Percentiles rank a stretch among this genome's conserved stretches.
phyloP scores from a whole-genome alignment of 1,140 invertebrate species.

The Notospermus geniculatus region DNA sequence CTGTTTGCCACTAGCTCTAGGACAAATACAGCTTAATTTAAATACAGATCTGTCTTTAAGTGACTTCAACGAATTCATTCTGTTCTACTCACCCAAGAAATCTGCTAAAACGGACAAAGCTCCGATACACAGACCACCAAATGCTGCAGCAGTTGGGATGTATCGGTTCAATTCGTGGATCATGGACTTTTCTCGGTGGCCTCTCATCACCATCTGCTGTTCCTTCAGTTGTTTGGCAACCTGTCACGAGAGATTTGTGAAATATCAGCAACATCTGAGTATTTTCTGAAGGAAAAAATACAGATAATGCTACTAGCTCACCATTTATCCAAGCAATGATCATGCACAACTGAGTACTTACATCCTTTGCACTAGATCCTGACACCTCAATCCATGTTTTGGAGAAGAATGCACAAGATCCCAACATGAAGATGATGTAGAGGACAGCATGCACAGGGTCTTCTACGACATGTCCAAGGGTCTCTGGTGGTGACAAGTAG shows the following conservation, averaged over 20 bases:
- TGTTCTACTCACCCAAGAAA: constrained; percentile 81
- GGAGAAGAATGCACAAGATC: constrained; percentile 99
- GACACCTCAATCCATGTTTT: constrained; percentile 99
- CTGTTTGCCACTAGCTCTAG: too few species aligned
- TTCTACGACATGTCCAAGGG: constrained; percentile 88
- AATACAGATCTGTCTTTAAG: too few species aligned
- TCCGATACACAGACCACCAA: constrained; percentile 97
- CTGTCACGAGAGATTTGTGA: constrained; percentile 56
- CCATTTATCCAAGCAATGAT: too few species aligned
- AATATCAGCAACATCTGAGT: too few species aligned
- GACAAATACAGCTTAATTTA: too few species aligned
- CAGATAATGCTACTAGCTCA: too few species aligned
- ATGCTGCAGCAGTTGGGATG: constrained; percentile 99
- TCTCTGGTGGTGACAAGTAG: constrained; percentile 98
- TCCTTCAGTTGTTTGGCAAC: constrained; percentile 99
- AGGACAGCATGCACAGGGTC: constrained; percentile 96
- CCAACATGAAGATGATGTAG: constrained; percentile 99
- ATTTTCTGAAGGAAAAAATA: too few species aligned
- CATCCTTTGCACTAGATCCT: constrained; percentile 98
- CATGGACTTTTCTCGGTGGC: constrained; percentile 98
- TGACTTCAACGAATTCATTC: too few species aligned
- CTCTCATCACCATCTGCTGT: constrained; percentile 99
- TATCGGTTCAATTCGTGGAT: constrained; percentile 99
- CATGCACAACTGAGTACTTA: constrained; percentile 61
- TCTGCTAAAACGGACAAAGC: constrained; percentile 97